Conservation (phyloP, 2,113 vertebrate species). For the Suricata suricatta region DNA sequence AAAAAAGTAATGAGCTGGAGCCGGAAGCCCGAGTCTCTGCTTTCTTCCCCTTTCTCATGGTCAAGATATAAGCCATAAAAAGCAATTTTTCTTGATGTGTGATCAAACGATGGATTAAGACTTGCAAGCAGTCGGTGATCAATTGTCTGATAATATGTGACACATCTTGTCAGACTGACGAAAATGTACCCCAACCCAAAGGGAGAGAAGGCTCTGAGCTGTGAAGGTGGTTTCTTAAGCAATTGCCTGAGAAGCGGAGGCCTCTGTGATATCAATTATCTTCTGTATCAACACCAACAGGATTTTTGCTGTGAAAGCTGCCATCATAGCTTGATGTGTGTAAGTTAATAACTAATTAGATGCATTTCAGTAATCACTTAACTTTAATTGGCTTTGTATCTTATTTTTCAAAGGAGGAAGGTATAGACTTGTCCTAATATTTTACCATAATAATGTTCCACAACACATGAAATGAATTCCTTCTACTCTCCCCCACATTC, state of each 20-base stretch:
- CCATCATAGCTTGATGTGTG: constrained; percentile 64
- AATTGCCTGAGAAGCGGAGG: constrained; percentile 35
- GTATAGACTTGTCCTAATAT: constrained; percentile 80
- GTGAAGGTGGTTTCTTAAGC: constrained; percentile 70
- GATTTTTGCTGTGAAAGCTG: constrained; percentile 50
- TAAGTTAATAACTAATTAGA: constrained; percentile 82
- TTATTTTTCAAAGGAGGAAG: constrained; percentile 81
- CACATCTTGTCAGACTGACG: constrained; percentile 65
- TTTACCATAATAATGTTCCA: constrained; percentile 78
- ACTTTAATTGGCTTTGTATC: constrained; percentile 83
- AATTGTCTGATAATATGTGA: constrained; percentile 68
- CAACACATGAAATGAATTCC: constrained; percentile 77
- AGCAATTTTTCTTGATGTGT: constrained; percentile 68
- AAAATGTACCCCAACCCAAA: constrained; percentile 54
- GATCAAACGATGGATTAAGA: constrained; percentile 71
- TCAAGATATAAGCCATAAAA: constrained; percentile 39
- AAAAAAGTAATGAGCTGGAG: constrained; percentile 56
- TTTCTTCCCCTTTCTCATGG: background rate
- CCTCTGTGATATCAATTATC: constrained; percentile 33
- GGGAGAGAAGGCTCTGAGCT: constrained; percentile 61
- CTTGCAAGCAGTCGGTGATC: constrained; percentile 54
- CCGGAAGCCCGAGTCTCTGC: constrained; percentile 35
- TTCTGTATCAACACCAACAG: constrained; percentile 53
- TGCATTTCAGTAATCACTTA: constrained; percentile 77
- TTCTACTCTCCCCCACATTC: constrained; percentile 66